A percentile compares a stretch with the other conserved stretches of the same genome.
phyloP scores from a whole-genome alignment of 2,888 invertebrate species.

The Stictocephala bisonia region DNA sequence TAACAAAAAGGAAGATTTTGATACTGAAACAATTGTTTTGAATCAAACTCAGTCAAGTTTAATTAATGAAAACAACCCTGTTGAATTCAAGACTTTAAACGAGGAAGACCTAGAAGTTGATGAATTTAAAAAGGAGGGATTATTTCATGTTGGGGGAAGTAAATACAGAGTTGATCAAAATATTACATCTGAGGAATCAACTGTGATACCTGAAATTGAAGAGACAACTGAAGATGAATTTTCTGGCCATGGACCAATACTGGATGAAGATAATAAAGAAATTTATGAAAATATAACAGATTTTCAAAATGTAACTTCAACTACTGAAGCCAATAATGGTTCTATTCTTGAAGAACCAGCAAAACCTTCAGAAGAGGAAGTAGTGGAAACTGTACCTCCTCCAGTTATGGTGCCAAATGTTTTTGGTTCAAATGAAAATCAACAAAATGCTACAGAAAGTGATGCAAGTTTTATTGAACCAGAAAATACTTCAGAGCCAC shows the following conservation, averaged over 20 bases:
- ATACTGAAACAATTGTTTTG: background rate
- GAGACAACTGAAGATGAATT: conserved; percentile 27
- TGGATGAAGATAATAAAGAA: background rate
- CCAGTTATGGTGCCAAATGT: conserved; percentile 4
- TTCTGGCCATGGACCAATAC: background rate
- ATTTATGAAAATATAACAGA: background rate
- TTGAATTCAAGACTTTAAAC: conserved; percentile 14
- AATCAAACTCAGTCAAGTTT: background rate
- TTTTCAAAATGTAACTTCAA: conserved; percentile 10
- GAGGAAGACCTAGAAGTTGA: conserved; percentile 22
- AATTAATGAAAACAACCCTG: conserved; percentile 3
- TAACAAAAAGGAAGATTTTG: too few species aligned
- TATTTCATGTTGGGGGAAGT: background rate
- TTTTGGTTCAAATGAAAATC: background rate
- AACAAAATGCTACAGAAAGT: background rate
- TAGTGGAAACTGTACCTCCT: background rate
- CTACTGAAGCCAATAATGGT: conserved; percentile 25
- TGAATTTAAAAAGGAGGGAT: conserved; percentile 29
- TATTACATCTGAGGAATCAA: conserved; percentile 20
- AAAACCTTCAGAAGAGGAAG: background rate
- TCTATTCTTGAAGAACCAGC: background rate
- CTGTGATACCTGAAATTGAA: conserved; percentile 18
- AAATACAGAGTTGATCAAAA: background rate
- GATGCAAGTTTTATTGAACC: background rate
- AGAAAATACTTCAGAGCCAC: background rate